These are phyloP conservation scores for Acanthococcus lagerstroemiae DNA, from an alignment of 2,888 invertebrate genomes.

Conservation along the genomic window DNA sequence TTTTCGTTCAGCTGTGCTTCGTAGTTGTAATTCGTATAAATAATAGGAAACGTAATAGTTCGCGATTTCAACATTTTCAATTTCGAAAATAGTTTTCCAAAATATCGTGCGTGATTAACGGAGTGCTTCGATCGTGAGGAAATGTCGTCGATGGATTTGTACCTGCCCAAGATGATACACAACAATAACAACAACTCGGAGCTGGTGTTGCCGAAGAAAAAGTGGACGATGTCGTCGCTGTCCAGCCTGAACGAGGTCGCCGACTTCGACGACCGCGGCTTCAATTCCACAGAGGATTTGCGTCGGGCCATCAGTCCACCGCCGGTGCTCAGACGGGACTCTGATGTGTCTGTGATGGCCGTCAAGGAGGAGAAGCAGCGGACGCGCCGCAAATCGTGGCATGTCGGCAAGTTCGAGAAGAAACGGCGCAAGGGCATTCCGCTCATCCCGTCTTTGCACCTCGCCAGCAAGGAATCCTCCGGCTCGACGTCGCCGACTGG, in stretches of 20 bases:
- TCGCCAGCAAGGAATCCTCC: conserved; percentile 41
- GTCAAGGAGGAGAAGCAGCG: conserved; percentile 40
- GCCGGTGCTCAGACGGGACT: conserved; percentile 39
- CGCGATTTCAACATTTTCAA: no score
- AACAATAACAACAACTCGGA: conserved; percentile 1
- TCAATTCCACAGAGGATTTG: conserved; percentile 29
- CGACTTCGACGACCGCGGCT: conserved; percentile 31
- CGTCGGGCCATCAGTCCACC: conserved; percentile 34
- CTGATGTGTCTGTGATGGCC: no score
- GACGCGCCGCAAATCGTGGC: conserved; percentile 56
- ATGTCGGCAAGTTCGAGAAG: conserved; percentile 47
- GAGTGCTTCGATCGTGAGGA: background rate
- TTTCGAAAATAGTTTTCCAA: no score
- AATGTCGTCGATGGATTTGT: conserved; percentile 16
- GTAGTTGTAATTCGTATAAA: no score
- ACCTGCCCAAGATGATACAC: conserved; percentile 9
- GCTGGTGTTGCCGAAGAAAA: conserved; percentile 9
- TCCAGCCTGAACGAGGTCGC: conserved; percentile 31
- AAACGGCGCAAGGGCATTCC: conserved; percentile 45
- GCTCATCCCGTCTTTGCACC: conserved; percentile 45
- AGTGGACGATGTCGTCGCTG: conserved; percentile 17
- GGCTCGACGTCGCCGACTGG: conserved; percentile 41
- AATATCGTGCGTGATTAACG: background rate
- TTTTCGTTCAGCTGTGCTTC: no score
- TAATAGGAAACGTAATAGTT: no score